A percentile compares a stretch with the other conserved stretches of the same genome.
These are phyloP conservation scores for Enteromius trimaculatus DNA, from an alignment of 2,797 vertebrate genomes.

Conservation along the genomic window DNA sequence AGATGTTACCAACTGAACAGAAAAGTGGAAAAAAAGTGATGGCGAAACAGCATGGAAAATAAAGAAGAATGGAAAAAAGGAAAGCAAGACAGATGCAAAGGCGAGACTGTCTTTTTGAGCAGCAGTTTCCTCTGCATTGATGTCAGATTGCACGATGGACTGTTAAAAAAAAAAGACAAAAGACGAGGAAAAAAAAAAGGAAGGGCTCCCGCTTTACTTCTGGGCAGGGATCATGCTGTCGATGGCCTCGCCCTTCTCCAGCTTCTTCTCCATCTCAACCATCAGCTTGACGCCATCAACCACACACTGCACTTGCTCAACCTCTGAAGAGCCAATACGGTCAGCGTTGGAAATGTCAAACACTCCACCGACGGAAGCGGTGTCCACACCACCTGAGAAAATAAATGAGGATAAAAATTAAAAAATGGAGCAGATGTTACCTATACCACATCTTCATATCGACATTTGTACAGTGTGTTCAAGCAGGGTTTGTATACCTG, in stretches of 20 bases:
- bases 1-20: slow-evolving; percentile 76
- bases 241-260: slow-evolving; percentile 83
- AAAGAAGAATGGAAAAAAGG: slow-evolving; percentile 59
- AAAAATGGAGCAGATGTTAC: not conserved
- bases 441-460: not conserved
- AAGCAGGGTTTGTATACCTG: slow-evolving; percentile 68
- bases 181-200: too few relatives aligned
- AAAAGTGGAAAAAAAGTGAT: slow-evolving; percentile 46
- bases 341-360: slow-evolving; percentile 89
- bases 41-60: slow-evolving; percentile 30
- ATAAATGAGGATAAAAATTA: not conserved
- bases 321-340: slow-evolving; percentile 84
- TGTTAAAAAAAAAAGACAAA: slow-evolving; percentile 66
- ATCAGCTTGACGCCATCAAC: slow-evolving; percentile 88
- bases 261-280: slow-evolving; percentile 89
- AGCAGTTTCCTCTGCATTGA: slow-evolving; percentile 66
- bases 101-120: slow-evolving; percentile 75
- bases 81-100: slow-evolving; percentile 68
- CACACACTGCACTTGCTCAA: slow-evolving; percentile 87
- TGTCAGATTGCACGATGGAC: slow-evolving; percentile 67
- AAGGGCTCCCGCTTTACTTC: slow-evolving; percentile 68
- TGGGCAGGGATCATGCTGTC: slow-evolving; percentile 82
- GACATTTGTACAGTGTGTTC: not conserved
- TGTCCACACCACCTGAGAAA: slow-evolving; percentile 83
- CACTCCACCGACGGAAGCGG: slow-evolving; percentile 81